Base-by-base conservation (phyloP, 2,888 invertebrate genomes). In the Trissolcus brochymenae region DNA sequence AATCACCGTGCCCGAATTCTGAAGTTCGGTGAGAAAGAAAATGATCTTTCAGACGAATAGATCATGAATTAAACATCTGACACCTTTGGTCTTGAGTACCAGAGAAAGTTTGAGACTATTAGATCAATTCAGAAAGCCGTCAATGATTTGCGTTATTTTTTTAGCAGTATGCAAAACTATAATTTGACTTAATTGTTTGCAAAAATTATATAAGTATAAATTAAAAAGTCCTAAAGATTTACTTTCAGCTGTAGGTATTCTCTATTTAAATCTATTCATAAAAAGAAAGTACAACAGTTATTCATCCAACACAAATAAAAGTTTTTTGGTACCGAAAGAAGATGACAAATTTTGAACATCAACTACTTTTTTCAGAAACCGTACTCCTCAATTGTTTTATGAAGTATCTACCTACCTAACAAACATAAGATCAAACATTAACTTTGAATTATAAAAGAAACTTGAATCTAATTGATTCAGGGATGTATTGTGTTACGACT, bases 41-140 rank as follows among this genome's bases (percentile, higher is more conserved):
- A 82, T 83, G 75, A 79, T 78, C 70, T 78, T 83, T 81, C 79
- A 82, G 82, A 82, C 78, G 81, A 80, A 78, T 11, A 55, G 80
- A 79, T 81, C 83, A 87, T 88, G 87, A 88, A 88, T 87, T 87
- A 87, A 85, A 86, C 86, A 88, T 87, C 61, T 78, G 76, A 80
- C 79, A 82, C 81, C 82, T 84, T 78, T 81, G 78, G 78, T 59
- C 76, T 84, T 81, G 81, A 81, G 73, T 64, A 59, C 64, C 60
- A 80, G 87, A 82, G 87, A 87, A 87, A 87, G 87, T 86, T 84
- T 72, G 75, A 77, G 65, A 67, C 76, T 56, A 17, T 73, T 56
- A 41, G 55, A 57, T 67, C 68, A 41, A 51, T 70, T 74, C 60
- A 73, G 65, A 75, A 70, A 70, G 75, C 65, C 29, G 29, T 35